Percentiles rank a stretch among this genome's conserved stretches.
phyloP scores from a whole-genome alignment of 2,113 vertebrate genomes.

The Cranoglanis bouderius region DNA sequence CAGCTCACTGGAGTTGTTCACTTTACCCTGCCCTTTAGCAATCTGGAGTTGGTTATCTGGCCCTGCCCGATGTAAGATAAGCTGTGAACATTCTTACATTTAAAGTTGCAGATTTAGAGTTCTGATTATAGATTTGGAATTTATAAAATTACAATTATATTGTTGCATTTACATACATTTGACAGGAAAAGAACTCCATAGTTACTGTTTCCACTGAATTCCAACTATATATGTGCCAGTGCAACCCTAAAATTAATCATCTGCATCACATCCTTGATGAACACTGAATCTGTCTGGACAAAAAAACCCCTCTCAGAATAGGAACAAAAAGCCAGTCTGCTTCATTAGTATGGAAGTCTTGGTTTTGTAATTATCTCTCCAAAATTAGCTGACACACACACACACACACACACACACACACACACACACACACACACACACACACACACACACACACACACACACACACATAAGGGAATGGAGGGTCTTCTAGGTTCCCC shows the following conservation, averaged over 20 bases:
- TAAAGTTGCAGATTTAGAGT: neutral
- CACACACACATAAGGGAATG: conserved; percentile 74
- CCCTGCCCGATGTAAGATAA: neutral
- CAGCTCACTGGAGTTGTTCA: neutral
- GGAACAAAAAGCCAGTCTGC: conserved; percentile 33
- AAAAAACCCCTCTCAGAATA: conserved; percentile 13
- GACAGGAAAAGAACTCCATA: neutral
- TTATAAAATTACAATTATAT: neutral
- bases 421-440: conserved; percentile 75
- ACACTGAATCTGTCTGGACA: conserved; percentile 8
- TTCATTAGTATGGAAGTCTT: conserved; percentile 63
- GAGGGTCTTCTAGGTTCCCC: conserved; percentile 69
- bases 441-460: conserved; percentile 72
- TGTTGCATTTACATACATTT: neutral
- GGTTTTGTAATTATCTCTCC: conserved; percentile 71
- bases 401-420: conserved; percentile 74
- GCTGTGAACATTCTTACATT: neutral
- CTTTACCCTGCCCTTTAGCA: neutral
- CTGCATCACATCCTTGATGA: neutral
- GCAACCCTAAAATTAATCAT: conserved; percentile 13
- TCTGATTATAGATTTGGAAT: neutral
- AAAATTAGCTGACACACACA: conserved; percentile 70
- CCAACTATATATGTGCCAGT: neutral
- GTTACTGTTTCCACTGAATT: neutral
- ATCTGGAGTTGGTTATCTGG: neutral